A percentile compares a stretch with the other conserved stretches of the same genome.
Conservation (phyloP, 2,113 vertebrate genomes). For the Perca flavescens region DNA sequence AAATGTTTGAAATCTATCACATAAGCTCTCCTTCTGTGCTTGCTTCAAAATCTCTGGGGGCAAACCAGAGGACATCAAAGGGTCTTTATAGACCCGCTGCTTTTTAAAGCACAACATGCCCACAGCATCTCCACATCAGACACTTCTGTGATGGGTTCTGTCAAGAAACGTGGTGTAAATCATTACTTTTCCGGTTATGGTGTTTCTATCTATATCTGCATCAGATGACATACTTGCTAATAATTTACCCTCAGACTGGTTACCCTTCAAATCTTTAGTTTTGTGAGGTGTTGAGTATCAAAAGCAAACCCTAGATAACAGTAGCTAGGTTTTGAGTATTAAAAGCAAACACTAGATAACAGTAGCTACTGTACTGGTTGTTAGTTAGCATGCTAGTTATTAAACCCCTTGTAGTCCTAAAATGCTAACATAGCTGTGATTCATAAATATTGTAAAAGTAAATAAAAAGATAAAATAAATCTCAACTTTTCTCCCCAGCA, state of each 20-base stretch:
- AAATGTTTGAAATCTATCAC: constrained; percentile 12
- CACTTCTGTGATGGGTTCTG: constrained; percentile 29
- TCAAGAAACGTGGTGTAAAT: constrained; percentile 40
- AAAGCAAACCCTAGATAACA: neutral
- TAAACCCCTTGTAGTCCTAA: neutral
- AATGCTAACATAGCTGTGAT: neutral
- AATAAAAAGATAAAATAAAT: neutral
- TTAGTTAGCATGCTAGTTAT: neutral
- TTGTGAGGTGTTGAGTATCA: neutral
- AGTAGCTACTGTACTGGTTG: neutral
- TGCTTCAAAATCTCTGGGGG: constrained; percentile 24
- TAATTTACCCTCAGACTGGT: neutral
- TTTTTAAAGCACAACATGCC: constrained; percentile 48
- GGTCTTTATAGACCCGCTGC: constrained; percentile 38
- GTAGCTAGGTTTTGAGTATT: no score
- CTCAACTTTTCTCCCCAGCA: neutral
- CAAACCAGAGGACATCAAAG: constrained; percentile 64
- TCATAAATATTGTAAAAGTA: neutral
- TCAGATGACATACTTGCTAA: neutral
- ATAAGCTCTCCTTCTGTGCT: neutral
- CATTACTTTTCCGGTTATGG: constrained; percentile 6
- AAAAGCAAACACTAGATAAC: neutral
- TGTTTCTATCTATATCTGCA: neutral
- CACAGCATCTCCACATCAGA: constrained; percentile 49
- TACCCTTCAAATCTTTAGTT: neutral